Evolutionary conservation across 37 sponge, comb jelly and placozoan genomes (phyloP).

Genomic region (Oscarella lobularis): DNA sequence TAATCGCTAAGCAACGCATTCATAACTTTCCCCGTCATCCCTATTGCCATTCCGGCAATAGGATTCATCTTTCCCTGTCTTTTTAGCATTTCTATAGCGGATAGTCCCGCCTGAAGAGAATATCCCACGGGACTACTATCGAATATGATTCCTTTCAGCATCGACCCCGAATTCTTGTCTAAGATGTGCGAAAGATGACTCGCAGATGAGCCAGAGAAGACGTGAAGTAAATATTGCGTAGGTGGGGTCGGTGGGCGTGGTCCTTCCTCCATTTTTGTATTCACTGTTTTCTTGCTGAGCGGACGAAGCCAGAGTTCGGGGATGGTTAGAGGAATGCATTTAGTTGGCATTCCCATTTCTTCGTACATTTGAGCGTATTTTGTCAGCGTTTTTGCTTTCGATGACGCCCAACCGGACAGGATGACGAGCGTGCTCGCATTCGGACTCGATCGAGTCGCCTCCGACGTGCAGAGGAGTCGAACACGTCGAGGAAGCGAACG

Average conservation of each 20-base stretch:
- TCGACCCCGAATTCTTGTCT: not conserved
- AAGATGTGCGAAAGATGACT: too few relatives aligned
- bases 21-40: not conserved
- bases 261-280: not conserved
- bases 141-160: conserved; percentile 24
- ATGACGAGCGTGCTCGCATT: too few relatives aligned
- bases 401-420: conserved; percentile 38
- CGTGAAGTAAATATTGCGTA: too few relatives aligned
- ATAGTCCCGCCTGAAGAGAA: conserved; percentile 16
- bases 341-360: conserved; percentile 16
- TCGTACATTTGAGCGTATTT: conserved; percentile 34
- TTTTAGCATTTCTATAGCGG: conserved; percentile 29
- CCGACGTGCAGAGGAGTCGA: too few relatives aligned
- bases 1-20: conserved; percentile 16
- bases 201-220: too few relatives aligned
- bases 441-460: too few relatives aligned
- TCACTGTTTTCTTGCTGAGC: not conserved
- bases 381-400: conserved; percentile 4
- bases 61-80: conserved; percentile 19
- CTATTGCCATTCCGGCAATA: not conserved
- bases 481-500: too few relatives aligned
- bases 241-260: too few relatives aligned
- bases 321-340: conserved; percentile 19
- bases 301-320: conserved; percentile 14
- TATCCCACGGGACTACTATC: conserved; percentile 48